A percentile compares a stretch with the other conserved stretches of the same genome.
These are phyloP conservation scores for Meloidogyne floridensis DNA, from an alignment of 1,140 invertebrate species.

Conservation along the genomic window DNA sequence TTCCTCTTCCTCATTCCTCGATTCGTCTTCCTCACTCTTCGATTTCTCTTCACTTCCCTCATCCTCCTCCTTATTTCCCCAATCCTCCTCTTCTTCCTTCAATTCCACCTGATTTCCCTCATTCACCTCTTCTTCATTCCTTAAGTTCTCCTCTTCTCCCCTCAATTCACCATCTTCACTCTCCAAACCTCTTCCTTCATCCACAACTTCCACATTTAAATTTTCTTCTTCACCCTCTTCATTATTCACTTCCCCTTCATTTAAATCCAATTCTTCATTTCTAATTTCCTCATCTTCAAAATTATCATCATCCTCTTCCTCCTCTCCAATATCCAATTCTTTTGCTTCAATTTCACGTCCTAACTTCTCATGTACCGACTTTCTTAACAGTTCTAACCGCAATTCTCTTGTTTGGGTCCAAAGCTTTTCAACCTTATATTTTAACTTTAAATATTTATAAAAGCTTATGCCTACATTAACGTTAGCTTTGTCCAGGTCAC, in stretches of 20 bases:
- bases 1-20: too few relatives aligned
- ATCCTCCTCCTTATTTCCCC: too few relatives aligned
- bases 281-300: not conserved
- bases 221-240: not conserved
- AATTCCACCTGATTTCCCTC: too few relatives aligned
- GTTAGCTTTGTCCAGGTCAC: slow-evolving; percentile 63
- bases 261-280: too few relatives aligned
- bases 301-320: slow-evolving; percentile 45
- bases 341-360: slow-evolving; percentile 46
- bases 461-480: slow-evolving; percentile 39
- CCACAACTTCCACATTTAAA: not conserved
- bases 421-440: slow-evolving; percentile 49
- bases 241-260: not conserved
- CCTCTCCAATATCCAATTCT: slow-evolving; percentile 23
- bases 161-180: not conserved
- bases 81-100: too few relatives aligned
- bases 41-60: too few relatives aligned
- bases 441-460: slow-evolving; percentile 13
- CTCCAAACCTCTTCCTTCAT: not conserved
- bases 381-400: slow-evolving; percentile 57
- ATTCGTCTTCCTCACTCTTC: too few relatives aligned
- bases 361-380: slow-evolving; percentile 52
- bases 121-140: too few relatives aligned
- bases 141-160: too few relatives aligned
- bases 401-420: slow-evolving; percentile 62